Percentiles rank a stretch among this genome's conserved stretches.
phyloP scores from a whole-genome alignment of 2,888 invertebrate species.

The Scaptomyza caliginosa region DNA sequence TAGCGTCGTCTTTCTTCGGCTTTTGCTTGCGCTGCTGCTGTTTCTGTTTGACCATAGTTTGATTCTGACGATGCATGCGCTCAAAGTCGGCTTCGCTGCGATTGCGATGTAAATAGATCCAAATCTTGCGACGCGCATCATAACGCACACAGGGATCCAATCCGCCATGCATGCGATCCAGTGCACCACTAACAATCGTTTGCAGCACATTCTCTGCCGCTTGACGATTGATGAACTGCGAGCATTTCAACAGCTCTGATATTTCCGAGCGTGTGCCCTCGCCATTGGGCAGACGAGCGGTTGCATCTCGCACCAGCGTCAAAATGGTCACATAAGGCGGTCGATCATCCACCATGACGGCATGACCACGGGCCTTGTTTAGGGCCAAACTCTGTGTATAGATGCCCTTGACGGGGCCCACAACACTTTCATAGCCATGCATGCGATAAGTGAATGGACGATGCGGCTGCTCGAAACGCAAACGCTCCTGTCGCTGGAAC shows the following conservation, averaged over 20 bases:
- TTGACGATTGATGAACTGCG: conserved; percentile 86
- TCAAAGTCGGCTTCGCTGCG: conserved; percentile 87
- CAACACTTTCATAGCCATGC: conserved; percentile 93
- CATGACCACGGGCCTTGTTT: conserved; percentile 91
- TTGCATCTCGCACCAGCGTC: conserved; percentile 96
- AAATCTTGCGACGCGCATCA: conserved; percentile 94
- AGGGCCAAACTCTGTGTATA: conserved; percentile 87
- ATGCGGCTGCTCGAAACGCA: conserved; percentile 94
- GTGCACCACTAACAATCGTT: conserved; percentile 94
- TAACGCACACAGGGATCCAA: conserved; percentile 96
- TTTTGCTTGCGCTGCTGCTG: conserved; percentile 72
- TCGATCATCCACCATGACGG: conserved; percentile 91
- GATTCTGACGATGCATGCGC: conserved; percentile 88
- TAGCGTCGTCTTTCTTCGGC: conserved; percentile 46
- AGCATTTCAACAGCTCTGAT: conserved; percentile 92
- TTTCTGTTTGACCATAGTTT: conserved; percentile 86
- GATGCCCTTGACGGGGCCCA: conserved; percentile 92
- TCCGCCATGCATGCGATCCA: conserved; percentile 95
- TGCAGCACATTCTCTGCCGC: conserved; percentile 85
- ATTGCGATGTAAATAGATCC: conserved; percentile 97
- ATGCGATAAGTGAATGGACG: conserved; percentile 95
- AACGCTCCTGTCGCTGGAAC: conserved; percentile 91
- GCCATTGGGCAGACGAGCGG: conserved; percentile 96
- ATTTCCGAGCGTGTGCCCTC: conserved; percentile 96
- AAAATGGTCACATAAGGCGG: conserved; percentile 96